These are phyloP conservation scores for Melanotaenia maccullochi DNA, from an alignment of 2,797 vertebrate species.

Conservation along the genomic window DNA sequence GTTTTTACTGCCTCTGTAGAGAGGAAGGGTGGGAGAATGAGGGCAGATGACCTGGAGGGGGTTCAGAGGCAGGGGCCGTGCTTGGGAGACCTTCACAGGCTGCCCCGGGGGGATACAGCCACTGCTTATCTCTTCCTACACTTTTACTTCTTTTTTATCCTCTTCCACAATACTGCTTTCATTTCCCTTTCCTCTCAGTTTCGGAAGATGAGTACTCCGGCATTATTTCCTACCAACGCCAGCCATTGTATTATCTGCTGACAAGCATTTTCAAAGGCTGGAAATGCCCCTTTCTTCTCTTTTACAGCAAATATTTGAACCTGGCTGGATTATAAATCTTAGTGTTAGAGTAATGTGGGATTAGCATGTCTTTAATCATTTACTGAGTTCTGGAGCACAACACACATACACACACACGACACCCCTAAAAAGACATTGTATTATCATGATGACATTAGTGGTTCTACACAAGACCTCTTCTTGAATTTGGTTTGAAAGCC, in stretches of 20 bases:
- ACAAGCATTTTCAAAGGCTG: slow-evolving; percentile 70
- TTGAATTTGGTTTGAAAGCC: slow-evolving; percentile 56
- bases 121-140: slow-evolving; percentile 85
- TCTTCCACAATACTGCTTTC: slow-evolving; percentile 80
- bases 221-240: slow-evolving; percentile 74
- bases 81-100: slow-evolving; percentile 81
- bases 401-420: slow-evolving; percentile 34
- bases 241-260: slow-evolving; percentile 81
- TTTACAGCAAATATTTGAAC: slow-evolving; percentile 67
- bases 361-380: slow-evolving; percentile 69
- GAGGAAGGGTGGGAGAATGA: slow-evolving; percentile 82
- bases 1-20: slow-evolving; percentile 85
- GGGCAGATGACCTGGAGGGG: slow-evolving; percentile 83
- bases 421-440: slow-evolving; percentile 46
- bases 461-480: slow-evolving; percentile 55
- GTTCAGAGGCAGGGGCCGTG: slow-evolving; percentile 78
- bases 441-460: slow-evolving; percentile 68
- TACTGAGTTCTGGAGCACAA: slow-evolving; percentile 53
- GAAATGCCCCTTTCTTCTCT: slow-evolving; percentile 67
- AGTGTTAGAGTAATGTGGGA: slow-evolving; percentile 53
- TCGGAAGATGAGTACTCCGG: slow-evolving; percentile 63
- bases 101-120: slow-evolving; percentile 79
- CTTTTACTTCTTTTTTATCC: slow-evolving; percentile 84
- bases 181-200: slow-evolving; percentile 79
- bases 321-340: slow-evolving; percentile 63